phyloP scores from a whole-genome alignment of 2,113 vertebrate genomes.

The Oncorhynchus clarkii region DNA sequence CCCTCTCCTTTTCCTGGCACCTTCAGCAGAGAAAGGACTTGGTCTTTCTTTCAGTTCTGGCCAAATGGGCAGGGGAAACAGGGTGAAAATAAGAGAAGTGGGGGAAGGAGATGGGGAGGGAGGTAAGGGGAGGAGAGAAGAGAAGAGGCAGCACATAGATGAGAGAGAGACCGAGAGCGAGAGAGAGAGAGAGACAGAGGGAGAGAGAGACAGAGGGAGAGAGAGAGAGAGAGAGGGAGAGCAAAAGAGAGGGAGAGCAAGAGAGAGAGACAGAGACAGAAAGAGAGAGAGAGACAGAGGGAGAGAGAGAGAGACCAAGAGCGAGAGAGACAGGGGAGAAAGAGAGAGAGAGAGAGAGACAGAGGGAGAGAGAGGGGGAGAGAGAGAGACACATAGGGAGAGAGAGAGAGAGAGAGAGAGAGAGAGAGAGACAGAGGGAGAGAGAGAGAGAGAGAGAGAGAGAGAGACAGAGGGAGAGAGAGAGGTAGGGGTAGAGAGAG shows the following conservation, averaged over 20 bases:
- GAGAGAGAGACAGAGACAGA: no score
- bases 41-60: not conserved
- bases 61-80: not conserved
- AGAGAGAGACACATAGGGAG: no score
- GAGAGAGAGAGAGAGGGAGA: not conserved
- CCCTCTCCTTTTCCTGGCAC: not conserved
- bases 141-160: not conserved
- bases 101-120: not conserved
- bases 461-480: not conserved
- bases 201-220: no score
- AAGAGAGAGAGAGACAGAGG: not conserved
- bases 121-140: not conserved
- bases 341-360: no score
- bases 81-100: not conserved
- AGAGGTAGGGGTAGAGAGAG: rapidly evolving
- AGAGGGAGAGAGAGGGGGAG: no score
- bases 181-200: not conserved
- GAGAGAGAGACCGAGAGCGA: not conserved
- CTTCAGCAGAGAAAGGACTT: not conserved
- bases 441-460: not conserved
- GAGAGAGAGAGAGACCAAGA: no score
- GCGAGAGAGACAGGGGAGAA: no score
- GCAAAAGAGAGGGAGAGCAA: no score
- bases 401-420: not conserved
- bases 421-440: not conserved